A percentile compares a stretch with the other conserved stretches of the same genome.
phyloP scores from a whole-genome alignment of 2,888 invertebrate species.

The Harpalus rufipes region DNA sequence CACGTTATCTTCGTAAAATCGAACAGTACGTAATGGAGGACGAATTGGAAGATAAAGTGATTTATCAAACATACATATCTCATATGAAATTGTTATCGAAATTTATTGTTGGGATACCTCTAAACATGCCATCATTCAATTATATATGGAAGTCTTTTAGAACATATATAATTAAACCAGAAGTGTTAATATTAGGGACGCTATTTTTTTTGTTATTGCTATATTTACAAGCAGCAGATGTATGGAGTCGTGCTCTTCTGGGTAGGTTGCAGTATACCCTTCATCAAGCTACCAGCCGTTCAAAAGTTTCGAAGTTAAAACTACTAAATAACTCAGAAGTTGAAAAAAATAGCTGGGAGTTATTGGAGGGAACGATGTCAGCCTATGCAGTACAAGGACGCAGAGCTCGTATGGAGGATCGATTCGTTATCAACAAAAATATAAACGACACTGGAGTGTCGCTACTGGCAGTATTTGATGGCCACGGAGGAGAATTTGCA shows the following conservation, averaged over 20 bases:
- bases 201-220: slow-evolving; percentile 86
- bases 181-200: slow-evolving; percentile 86
- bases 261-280: slow-evolving; percentile 85
- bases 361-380: slow-evolving; percentile 86
- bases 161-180: slow-evolving; percentile 88
- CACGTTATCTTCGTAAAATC: slow-evolving; percentile 36
- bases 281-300: slow-evolving; percentile 79
- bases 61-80: slow-evolving; percentile 92
- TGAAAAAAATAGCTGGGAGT: slow-evolving; percentile 86
- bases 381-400: slow-evolving; percentile 95
- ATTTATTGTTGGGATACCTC: slow-evolving; percentile 87
- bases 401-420: slow-evolving; percentile 95
- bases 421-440: slow-evolving; percentile 93
- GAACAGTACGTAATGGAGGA: slow-evolving; percentile 85
- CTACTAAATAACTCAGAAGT: slow-evolving; percentile 80
- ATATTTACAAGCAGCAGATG: slow-evolving; percentile 90
- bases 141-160: slow-evolving; percentile 90
- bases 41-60: slow-evolving; percentile 92
- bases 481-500: slow-evolving; percentile 97
- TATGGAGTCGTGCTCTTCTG: slow-evolving; percentile 88
- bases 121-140: slow-evolving; percentile 81
- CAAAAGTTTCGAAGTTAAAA: slow-evolving; percentile 80
- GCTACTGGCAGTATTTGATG: slow-evolving; percentile 95
- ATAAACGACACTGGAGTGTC: slow-evolving; percentile 90
- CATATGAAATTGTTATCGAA: slow-evolving; percentile 92